Conservation (phyloP, 1,140 invertebrate genomes). For the Caenorhabditis latens region DNA sequence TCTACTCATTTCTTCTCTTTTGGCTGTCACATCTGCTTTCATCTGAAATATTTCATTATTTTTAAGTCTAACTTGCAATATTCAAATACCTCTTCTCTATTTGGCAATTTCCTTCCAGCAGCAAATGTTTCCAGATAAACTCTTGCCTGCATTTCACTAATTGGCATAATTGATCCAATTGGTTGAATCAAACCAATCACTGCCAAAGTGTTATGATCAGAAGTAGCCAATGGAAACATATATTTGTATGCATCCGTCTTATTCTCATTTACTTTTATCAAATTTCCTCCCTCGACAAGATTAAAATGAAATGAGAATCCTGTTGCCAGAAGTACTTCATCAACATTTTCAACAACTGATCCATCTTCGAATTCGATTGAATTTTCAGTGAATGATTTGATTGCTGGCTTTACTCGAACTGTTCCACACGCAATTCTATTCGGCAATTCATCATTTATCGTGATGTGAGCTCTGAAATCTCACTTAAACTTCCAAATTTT, state of each 20-base stretch:
- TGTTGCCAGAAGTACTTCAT: slow-evolving; percentile 71
- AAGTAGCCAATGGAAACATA: slow-evolving; percentile 78
- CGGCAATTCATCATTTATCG: slow-evolving; percentile 80
- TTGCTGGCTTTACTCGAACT: slow-evolving; percentile 77
- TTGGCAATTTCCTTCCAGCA: slow-evolving; percentile 59
- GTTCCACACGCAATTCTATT: slow-evolving; percentile 79
- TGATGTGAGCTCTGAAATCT: slow-evolving; percentile 77
- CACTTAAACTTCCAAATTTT: too few species aligned
- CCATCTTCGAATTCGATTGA: slow-evolving; percentile 79
- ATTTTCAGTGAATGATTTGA: slow-evolving; percentile 77
- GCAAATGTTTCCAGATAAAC: slow-evolving; percentile 68
- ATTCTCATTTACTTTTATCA: slow-evolving; percentile 69
- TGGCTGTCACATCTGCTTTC: slow-evolving; percentile 61
- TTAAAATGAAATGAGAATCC: slow-evolving; percentile 78
- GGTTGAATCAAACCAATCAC: slow-evolving; percentile 79
- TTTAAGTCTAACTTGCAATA: neutral
- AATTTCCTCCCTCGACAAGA: slow-evolving; percentile 65
- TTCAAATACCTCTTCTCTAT: slow-evolving; percentile 6
- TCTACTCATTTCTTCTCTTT: slow-evolving; percentile 56
- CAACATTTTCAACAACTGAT: slow-evolving; percentile 65
- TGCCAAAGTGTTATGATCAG: slow-evolving; percentile 69
- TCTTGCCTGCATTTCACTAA: slow-evolving; percentile 70
- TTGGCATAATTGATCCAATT: slow-evolving; percentile 68
- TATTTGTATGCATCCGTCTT: slow-evolving; percentile 79
- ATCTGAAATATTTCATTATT: neutral